phyloP scores from a whole-genome alignment of 2,888 invertebrate genomes.

The Lydus trimaculatus region DNA sequence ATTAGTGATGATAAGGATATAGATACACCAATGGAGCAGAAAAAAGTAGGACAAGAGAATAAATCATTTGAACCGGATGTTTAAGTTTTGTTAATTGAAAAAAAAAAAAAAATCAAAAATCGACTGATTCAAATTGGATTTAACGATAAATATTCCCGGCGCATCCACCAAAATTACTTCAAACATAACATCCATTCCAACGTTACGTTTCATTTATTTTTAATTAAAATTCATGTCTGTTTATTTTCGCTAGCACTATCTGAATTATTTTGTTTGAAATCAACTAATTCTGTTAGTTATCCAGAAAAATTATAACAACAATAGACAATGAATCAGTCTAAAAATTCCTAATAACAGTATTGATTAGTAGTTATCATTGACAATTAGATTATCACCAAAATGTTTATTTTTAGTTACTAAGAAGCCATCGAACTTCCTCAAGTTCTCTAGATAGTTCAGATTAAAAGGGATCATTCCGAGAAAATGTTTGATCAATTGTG shows the following conservation, averaged over 20 bases:
- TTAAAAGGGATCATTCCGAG: background rate
- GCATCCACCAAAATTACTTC: conserved; percentile 4
- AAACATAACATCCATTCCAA: background rate
- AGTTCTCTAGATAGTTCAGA: conserved; percentile 2
- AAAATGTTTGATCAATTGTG: background rate
- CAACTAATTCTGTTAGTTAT: background rate
- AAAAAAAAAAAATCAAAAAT: too few relatives aligned
- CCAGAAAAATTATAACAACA: background rate
- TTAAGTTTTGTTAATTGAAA: background rate
- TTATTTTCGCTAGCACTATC: background rate
- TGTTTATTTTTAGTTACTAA: background rate
- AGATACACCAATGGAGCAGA: background rate
- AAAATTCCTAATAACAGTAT: background rate
- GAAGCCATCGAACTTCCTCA: background rate
- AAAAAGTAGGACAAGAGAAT: background rate
- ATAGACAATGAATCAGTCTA: background rate
- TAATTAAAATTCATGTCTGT: background rate
- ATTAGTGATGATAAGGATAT: conserved; percentile 40
- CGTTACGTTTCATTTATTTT: background rate
- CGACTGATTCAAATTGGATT: background rate
- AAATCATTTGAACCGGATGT: background rate
- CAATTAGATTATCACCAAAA: background rate
- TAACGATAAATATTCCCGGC: background rate
- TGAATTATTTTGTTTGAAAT: background rate
- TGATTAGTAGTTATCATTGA: background rate